Evolutionary conservation across 53 echinoderm and acorn worm species (phyloP), one percentile per base, ranked within the genome.

Genomic region (Apostichopus leukothele): DNA sequence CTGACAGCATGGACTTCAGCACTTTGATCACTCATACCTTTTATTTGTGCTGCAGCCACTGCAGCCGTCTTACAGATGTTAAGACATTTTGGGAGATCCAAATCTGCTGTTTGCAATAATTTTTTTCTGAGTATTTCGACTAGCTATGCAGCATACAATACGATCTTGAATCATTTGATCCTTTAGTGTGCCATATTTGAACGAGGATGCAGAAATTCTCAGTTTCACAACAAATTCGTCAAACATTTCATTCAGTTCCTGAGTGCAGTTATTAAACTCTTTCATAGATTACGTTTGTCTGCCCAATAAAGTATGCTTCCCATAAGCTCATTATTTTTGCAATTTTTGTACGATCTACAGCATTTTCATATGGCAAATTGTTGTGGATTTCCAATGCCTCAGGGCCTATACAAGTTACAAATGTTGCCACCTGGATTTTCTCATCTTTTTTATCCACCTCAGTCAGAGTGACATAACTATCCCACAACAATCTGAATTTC

Each of bases 251-350:
- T 73, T 53, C 54, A 11, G 53, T 9, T 67, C 73, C 51, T 90
- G 84, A 52, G 21, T 51, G 54, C 90, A 90, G 51, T 90, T 67
- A 23, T 90, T 90, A 84, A 90, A 90, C 75, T n/a, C 84, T 67
- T 73, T 90, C 90, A 71, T 52, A 90, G 14, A 61, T 84, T 18
- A 90, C 73, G 21, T 90, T 90, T 67, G 83, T 90, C 84, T 57
- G 23, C 1, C 83, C 83, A 21, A 83, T 21, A 52, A 84, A 90
- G 67, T 83, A 83, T 8, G 20, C 86, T 51, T 86, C 90, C 92
- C 92, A 92, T 26, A 79, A 63, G 52, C 87, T 74, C 19, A 87
- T 27, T 11, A 92, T 92, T 51, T 39, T 78, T 7, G 51, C 83
- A 22, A 92, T 53, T 23, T 90, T 76, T 50, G 86, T 68, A 25